Evolutionary conservation across 1,140 invertebrate species (phyloP).

Genomic region (Nylanderia fulva): DNA sequence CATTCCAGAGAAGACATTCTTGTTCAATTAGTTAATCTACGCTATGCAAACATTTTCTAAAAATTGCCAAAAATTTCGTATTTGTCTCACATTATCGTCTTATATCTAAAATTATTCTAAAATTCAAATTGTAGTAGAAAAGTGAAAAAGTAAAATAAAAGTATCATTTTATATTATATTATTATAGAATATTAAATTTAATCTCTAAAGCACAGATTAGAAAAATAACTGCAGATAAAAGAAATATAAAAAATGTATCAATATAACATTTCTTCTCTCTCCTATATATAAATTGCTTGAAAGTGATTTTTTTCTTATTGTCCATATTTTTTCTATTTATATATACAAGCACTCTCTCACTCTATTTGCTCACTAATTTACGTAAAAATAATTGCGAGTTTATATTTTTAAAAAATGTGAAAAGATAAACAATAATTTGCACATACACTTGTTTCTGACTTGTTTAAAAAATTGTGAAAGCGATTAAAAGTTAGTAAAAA

Average conservation of each 20-base stretch:
- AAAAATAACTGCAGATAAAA: constrained; percentile 28
- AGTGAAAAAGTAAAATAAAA: constrained; percentile 48
- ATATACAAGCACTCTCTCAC: constrained; percentile 45
- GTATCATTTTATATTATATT: not conserved
- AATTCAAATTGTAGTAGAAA: constrained; percentile 48
- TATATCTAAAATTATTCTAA: constrained; percentile 45
- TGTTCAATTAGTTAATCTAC: constrained; percentile 32
- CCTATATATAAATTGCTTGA: constrained; percentile 51
- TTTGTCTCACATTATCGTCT: constrained; percentile 30
- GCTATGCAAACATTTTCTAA: constrained; percentile 24
- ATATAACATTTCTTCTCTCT: constrained; percentile 7
- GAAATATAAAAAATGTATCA: constrained; percentile 33
- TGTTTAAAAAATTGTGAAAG: constrained; percentile 24
- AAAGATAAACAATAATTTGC: constrained; percentile 32
- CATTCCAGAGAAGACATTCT: constrained; percentile 27
- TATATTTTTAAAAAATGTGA: not conserved
- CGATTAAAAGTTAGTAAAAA: not conserved
- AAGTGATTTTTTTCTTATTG: constrained; percentile 56
- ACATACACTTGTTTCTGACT: not conserved
- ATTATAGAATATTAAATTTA: constrained; percentile 28
- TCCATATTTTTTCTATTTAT: constrained; percentile 43
- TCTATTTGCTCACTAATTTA: constrained; percentile 32
- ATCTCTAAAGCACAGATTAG: constrained; percentile 29
- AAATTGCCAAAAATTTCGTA: constrained; percentile 29
- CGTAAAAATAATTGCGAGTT: constrained; percentile 17